Evolutionary conservation across 2,888 invertebrate genomes (phyloP).

Genomic region (Melanophora roralis): DNA sequence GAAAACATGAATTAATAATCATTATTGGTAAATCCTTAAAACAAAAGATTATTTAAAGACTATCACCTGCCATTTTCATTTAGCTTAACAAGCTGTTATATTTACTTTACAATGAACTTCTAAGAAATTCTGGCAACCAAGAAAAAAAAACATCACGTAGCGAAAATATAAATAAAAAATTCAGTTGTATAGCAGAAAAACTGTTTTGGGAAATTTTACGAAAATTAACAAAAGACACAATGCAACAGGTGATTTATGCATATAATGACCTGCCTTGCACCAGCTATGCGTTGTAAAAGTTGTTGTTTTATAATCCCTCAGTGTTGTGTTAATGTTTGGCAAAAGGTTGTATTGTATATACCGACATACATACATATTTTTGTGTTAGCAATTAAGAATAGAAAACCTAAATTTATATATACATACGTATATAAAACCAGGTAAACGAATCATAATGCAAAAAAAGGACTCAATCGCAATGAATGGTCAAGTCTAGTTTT

Average conservation of each 20-base stretch:
- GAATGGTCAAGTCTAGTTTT: too few relatives aligned
- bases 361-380: too few relatives aligned
- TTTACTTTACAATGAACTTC: constrained; percentile 7
- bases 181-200: constrained; percentile 19
- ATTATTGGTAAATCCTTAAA: background rate
- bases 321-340: background rate
- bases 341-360: constrained; percentile 15
- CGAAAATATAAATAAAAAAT: constrained; percentile 5
- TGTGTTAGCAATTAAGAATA: too few relatives aligned
- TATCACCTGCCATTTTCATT: constrained; percentile 26
- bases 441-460: background rate
- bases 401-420: background rate
- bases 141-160: background rate
- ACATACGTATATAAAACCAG: too few relatives aligned
- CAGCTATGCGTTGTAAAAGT: too few relatives aligned
- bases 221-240: constrained; percentile 15
- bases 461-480: too few relatives aligned
- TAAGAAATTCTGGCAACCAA: constrained; percentile 22
- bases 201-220: constrained; percentile 31
- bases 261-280: constrained; percentile 9
- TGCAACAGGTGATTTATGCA: constrained; percentile 44
- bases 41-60: background rate
- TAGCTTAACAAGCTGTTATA: constrained; percentile 16
- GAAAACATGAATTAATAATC: background rate
- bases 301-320: background rate